phyloP scores from a whole-genome alignment of 2,113 vertebrate genomes.

The Engraulis encrasicolus region DNA sequence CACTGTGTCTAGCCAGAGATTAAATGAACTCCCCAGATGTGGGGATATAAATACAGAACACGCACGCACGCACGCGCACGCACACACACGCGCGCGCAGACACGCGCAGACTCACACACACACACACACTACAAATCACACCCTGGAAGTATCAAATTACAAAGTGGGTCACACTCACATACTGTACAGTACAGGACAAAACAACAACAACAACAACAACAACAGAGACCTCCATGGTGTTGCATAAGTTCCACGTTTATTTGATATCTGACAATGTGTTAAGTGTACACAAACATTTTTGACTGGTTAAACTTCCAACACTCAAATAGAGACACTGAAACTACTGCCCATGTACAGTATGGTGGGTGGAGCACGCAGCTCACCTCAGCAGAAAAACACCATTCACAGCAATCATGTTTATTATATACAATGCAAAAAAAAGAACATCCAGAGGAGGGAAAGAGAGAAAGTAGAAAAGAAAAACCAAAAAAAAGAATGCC shows the following conservation, averaged over 20 bases:
- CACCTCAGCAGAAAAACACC: slow-evolving; percentile 72
- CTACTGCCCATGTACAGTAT: slow-evolving; percentile 76
- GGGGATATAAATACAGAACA: too few relatives aligned
- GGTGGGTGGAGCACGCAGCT: slow-evolving; percentile 68
- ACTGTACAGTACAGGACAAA: slow-evolving; percentile 18
- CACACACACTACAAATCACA: background rate
- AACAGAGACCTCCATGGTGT: slow-evolving; percentile 55
- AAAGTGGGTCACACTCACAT: background rate
- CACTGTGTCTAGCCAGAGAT: too few relatives aligned
- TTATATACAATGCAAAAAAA: slow-evolving; percentile 84
- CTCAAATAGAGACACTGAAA: slow-evolving; percentile 77
- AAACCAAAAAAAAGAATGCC: too few relatives aligned
- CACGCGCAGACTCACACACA: too few relatives aligned
- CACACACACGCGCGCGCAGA: too few relatives aligned
- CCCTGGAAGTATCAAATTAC: background rate
- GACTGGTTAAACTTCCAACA: slow-evolving; percentile 77
- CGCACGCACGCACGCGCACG: too few relatives aligned
- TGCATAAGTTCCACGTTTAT: slow-evolving; percentile 92
- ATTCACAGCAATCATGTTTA: slow-evolving; percentile 84
- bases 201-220: too few relatives aligned
- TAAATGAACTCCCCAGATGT: too few relatives aligned
- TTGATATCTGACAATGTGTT: slow-evolving; percentile 87
- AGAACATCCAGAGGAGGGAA: slow-evolving; percentile 48
- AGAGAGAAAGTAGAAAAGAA: slow-evolving; percentile 40
- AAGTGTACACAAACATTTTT: slow-evolving; percentile 83